Base-by-base conservation (phyloP, 92 coral and sea anemone species). In the Zoanthus gigantus region DNA sequence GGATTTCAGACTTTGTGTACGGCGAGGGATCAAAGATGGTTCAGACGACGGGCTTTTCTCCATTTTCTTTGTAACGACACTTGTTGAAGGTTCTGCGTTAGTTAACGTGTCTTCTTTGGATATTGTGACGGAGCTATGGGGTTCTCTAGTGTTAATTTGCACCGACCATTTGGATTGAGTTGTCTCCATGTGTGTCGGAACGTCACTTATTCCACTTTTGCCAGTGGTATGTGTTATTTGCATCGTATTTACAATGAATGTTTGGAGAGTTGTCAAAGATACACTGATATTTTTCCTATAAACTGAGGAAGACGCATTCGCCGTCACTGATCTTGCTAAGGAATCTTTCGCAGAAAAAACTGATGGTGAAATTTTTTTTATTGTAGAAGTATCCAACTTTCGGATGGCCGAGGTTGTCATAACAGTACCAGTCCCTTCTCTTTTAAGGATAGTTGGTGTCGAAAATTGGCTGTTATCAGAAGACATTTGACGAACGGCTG, bases 51-150 rank as follows among this genome's bases (percentile, higher is more conserved):
- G 16, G 71, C 72, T 78, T 32, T 15, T 78, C 17, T 7, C 31
- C 31, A 78, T 37, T 28, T 78, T 45, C 23, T 78, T 66, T 12
- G 52, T 14, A 9, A 34, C 83, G 61, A 42, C 71, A n/a, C 79
- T 75, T 3, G 77, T 5, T 0, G 48, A 58, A 18, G 37, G 37
- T 67, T 67, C 31, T 73, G 30, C 53, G 16, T 0, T 17, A 8
- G 16, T 58, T 37, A 4, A 37, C 42, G 42, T 37, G 42, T 37
- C 42, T 37, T 37, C 3, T 37, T 37, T 37, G 42, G 42, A 37
- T 37, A 37, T 37, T 37, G 42, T 2, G 42, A 37, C 42, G 42
- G 1, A 37, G 42, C 42, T 37, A 0, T 37, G 42, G 42, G 42
- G 42, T 37, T 37, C 42, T 1, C 42, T 37, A 37, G 42, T 37